Percentiles rank a stretch among this genome's conserved stretches.
phyloP scores from a whole-genome alignment of 2,113 vertebrate species.

The Hirundichthys speculiger region DNA sequence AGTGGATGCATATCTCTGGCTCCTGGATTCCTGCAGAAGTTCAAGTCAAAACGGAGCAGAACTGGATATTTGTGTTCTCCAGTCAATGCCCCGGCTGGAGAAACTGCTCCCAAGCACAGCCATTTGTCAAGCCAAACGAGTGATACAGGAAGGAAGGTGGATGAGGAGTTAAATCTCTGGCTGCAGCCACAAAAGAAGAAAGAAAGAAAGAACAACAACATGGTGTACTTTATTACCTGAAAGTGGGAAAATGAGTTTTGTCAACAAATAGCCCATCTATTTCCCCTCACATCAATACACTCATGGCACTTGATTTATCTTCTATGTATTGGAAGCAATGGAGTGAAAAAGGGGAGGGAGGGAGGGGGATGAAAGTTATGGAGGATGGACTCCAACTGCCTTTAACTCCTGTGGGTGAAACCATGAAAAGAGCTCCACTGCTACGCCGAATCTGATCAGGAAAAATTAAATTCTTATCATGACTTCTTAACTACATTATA shows the following conservation, averaged over 20 bases:
- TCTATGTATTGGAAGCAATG: conserved; percentile 60
- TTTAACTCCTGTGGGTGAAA: conserved; percentile 10
- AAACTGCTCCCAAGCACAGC: conserved; percentile 51
- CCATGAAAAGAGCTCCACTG: neutral
- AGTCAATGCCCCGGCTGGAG: too few species aligned
- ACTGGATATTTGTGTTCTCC: neutral
- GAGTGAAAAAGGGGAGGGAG: conserved; percentile 53
- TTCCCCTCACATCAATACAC: conserved; percentile 72
- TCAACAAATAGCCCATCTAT: conserved; percentile 75
- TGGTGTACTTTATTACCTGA: conserved; percentile 71
- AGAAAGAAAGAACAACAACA: conserved; percentile 12
- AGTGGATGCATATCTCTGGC: too few species aligned
- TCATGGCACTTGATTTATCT: conserved; percentile 73
- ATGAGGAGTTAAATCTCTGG: conserved; percentile 46
- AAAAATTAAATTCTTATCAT: neutral
- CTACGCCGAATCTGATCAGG: neutral
- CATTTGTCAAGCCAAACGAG: conserved; percentile 71
- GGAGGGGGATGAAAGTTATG: conserved; percentile 19
- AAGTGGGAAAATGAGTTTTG: conserved; percentile 75
- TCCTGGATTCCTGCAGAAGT: too few species aligned
- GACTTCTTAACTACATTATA: neutral
- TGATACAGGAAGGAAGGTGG: conserved; percentile 22
- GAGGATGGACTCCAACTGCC: conserved; percentile 28
- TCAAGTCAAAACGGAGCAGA: too few species aligned
- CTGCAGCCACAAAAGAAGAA: conserved; percentile 24